phyloP scores from a whole-genome alignment of 2,888 invertebrate genomes.

The Acrocyrtus sp. region DNA sequence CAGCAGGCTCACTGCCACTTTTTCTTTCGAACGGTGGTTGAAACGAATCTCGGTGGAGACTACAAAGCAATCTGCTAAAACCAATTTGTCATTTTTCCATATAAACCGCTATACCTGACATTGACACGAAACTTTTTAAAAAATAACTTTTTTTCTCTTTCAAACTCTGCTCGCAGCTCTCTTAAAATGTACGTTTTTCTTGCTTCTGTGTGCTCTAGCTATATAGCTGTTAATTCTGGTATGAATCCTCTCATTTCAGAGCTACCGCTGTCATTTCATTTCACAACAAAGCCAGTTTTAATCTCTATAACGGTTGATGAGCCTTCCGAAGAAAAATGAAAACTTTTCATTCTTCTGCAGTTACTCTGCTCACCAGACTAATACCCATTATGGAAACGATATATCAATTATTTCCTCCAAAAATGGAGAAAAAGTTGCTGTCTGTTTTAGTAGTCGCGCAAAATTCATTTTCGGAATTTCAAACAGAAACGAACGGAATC shows the following conservation, averaged over 20 bases:
- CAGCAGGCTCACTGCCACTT: constrained; percentile 39
- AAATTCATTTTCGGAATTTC: no score
- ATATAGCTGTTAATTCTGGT: no score
- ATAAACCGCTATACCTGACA: constrained; percentile 55
- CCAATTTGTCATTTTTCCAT: constrained; percentile 64
- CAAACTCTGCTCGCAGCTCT: no score
- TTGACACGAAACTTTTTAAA: constrained; percentile 58
- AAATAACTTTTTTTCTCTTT: no score
- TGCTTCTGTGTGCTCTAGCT: no score
- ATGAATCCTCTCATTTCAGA: no score
- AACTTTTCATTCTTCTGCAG: constrained; percentile 22
- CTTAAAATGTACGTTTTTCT: no score
- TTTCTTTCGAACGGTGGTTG: no score
- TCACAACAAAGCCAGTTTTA: constrained; percentile 26
- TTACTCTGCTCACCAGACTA: neutral
- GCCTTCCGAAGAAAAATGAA: constrained; percentile 3
- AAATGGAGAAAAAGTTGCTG: neutral
- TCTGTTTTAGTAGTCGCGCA: neutral
- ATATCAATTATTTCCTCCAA: neutral
- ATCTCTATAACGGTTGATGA: constrained; percentile 7
- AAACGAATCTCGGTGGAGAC: no score
- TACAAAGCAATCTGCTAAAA: constrained; percentile 54
- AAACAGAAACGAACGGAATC: no score
- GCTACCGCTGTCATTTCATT: no score
- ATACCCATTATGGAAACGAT: neutral